phyloP scores from a whole-genome alignment of 1,140 invertebrate genomes.

The Rhyacophila brunnea region DNA sequence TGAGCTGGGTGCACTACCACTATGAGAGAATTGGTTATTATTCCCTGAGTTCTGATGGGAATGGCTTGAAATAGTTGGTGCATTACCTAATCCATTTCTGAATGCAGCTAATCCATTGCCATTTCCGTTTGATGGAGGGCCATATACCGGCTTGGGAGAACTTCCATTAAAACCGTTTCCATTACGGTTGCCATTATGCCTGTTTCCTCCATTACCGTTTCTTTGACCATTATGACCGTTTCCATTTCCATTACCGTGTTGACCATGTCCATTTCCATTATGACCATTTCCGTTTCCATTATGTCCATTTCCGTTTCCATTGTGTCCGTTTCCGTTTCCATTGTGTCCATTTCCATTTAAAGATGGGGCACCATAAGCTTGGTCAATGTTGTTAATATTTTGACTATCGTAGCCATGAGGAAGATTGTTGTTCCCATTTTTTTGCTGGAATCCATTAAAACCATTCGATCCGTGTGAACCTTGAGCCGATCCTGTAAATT shows the following conservation, averaged over 20 bases:
- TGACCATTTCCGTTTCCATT: conserved; percentile 17
- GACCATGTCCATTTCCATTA: conserved; percentile 10
- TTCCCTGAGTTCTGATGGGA: conserved; percentile 1
- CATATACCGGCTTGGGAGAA: conserved; percentile 5
- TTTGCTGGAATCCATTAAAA: neutral
- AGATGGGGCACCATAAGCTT: neutral
- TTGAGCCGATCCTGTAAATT: conserved; percentile 12
- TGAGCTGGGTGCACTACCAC: neutral
- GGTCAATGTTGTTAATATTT: conserved; percentile 8
- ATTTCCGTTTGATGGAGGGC: conserved; percentile 2
- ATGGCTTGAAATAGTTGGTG: neutral
- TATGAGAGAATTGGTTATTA: neutral
- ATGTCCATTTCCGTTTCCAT: conserved; percentile 15
- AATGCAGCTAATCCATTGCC: conserved; percentile 6
- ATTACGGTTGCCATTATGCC: too few relatives aligned
- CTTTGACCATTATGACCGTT: conserved; percentile 12
- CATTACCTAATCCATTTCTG: conserved; percentile 14
- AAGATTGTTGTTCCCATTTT: neutral
- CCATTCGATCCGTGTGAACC: conserved; percentile 35
- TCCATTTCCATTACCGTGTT: conserved; percentile 7
- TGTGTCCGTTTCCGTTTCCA: conserved; percentile 10
- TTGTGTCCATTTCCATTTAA: conserved; percentile 21
- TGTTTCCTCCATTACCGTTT: neutral
- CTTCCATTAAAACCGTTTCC: too few relatives aligned
- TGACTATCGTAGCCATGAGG: neutral